Percentiles rank a stretch among this genome's conserved stretches.
These are phyloP conservation scores for Cyaniris semiargus DNA, from an alignment of 2,888 invertebrate genomes.

Conservation along the genomic window DNA sequence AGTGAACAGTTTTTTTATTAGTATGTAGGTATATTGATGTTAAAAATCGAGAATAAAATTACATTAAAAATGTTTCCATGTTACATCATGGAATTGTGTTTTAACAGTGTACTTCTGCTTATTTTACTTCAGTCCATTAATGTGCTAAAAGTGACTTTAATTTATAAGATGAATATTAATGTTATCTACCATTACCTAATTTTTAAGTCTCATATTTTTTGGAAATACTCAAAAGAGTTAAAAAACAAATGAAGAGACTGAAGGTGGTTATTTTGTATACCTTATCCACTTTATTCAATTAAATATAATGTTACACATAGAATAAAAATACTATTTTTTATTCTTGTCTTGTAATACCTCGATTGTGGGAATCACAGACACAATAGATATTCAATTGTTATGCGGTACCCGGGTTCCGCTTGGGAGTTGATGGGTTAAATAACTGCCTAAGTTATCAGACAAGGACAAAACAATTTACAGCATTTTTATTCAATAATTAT, in stretches of 20 bases:
- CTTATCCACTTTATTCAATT: not conserved
- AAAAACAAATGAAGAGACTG: not conserved
- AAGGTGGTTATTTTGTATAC: not conserved
- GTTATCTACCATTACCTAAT: slow-evolving; percentile 5
- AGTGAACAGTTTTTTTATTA: too few relatives aligned
- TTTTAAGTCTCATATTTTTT: slow-evolving; percentile 8
- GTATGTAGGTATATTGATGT: too few relatives aligned
- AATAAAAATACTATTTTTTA: not conserved
- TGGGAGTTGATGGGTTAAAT: too few relatives aligned
- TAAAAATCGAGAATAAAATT: too few relatives aligned
- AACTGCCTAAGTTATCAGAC: too few relatives aligned
- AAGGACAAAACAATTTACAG: too few relatives aligned
- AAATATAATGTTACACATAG: not conserved
- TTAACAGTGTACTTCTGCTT: not conserved
- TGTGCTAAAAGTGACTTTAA: not conserved
- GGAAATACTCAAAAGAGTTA: not conserved
- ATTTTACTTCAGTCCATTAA: not conserved
- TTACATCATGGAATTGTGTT: too few relatives aligned
- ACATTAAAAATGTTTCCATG: too few relatives aligned
- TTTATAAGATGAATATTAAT: not conserved
- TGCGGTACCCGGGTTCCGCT: too few relatives aligned
- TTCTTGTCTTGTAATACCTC: not conserved
- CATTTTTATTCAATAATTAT: too few relatives aligned
- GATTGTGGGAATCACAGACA: too few relatives aligned
- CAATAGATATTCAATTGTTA: too few relatives aligned